Percentiles rank a stretch among this genome's conserved stretches.
phyloP scores from a whole-genome alignment of 2,113 vertebrate species.

The Cnemophilus loriae region DNA sequence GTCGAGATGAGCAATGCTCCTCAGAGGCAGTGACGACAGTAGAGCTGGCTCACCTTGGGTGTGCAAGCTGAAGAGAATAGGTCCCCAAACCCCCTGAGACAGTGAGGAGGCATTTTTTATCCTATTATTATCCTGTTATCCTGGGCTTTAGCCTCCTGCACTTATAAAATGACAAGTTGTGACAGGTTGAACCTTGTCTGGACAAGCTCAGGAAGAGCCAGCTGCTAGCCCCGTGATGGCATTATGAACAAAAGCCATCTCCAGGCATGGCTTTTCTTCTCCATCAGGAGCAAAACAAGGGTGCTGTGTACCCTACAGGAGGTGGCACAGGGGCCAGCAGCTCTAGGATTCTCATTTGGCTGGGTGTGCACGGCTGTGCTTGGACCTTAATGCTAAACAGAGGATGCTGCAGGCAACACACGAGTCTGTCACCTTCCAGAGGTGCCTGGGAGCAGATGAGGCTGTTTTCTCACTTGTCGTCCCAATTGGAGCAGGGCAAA shows the following conservation, averaged over 20 bases:
- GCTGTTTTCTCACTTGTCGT: background rate
- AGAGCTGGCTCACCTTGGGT: background rate
- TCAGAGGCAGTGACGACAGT: background rate
- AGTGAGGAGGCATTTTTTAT: background rate
- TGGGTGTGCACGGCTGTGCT: background rate
- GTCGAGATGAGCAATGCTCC: conserved; percentile 23
- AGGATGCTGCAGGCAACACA: background rate
- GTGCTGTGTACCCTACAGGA: background rate
- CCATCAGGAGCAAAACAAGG: background rate
- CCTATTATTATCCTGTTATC: background rate
- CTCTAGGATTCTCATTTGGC: background rate
- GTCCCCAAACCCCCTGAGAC: background rate
- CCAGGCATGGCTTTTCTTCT: background rate
- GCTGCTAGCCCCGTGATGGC: background rate
- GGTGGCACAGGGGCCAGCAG: background rate
- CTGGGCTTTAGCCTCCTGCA: background rate
- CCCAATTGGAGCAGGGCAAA: background rate
- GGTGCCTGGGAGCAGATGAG: background rate
- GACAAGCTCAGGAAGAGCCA: background rate
- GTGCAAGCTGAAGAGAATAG: background rate
- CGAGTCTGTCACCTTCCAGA: background rate
- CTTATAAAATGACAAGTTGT: background rate
- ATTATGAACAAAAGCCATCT: background rate
- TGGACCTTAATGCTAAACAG: background rate
- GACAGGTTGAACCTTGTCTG: background rate